Conservation (phyloP, 2,888 invertebrate genomes). For the Glyphotaelius pellucidus region DNA sequence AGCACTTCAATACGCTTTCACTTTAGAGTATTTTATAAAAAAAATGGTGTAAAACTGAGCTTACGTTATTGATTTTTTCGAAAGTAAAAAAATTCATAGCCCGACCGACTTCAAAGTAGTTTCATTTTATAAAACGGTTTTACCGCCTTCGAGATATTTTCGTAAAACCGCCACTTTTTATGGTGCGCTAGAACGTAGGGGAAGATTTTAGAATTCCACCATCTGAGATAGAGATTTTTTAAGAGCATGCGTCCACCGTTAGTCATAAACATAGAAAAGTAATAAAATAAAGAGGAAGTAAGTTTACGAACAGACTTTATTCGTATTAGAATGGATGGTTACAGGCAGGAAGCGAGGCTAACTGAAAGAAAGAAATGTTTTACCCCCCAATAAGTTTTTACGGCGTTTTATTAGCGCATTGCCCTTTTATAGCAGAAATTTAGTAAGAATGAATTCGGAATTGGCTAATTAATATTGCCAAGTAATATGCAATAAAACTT, state of each 20-base stretch:
- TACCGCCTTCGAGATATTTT: background rate
- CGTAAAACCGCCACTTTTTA: background rate
- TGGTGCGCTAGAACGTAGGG: background rate
- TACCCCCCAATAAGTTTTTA: background rate
- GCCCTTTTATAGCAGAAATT: background rate
- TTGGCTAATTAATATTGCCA: background rate
- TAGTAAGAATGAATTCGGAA: background rate
- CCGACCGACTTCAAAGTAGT: background rate
- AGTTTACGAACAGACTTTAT: conserved; percentile 12
- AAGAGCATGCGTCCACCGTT: background rate
- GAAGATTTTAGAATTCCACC: background rate
- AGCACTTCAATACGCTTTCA: background rate
- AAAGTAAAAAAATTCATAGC: background rate
- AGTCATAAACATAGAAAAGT: background rate
- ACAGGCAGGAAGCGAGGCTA: background rate
- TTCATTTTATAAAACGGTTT: background rate
- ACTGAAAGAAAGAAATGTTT: background rate
- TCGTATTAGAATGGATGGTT: conserved; percentile 3
- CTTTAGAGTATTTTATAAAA: background rate
- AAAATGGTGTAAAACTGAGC: background rate
- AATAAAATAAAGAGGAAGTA: background rate
- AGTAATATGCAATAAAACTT: background rate
- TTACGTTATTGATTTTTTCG: background rate
- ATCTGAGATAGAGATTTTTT: background rate
- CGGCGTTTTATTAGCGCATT: background rate